Evolutionary conservation across 2,797 vertebrate species (phyloP), one percentile per base, ranked within the genome.

Genomic region (Pipistrellus kuhlii): DNA sequence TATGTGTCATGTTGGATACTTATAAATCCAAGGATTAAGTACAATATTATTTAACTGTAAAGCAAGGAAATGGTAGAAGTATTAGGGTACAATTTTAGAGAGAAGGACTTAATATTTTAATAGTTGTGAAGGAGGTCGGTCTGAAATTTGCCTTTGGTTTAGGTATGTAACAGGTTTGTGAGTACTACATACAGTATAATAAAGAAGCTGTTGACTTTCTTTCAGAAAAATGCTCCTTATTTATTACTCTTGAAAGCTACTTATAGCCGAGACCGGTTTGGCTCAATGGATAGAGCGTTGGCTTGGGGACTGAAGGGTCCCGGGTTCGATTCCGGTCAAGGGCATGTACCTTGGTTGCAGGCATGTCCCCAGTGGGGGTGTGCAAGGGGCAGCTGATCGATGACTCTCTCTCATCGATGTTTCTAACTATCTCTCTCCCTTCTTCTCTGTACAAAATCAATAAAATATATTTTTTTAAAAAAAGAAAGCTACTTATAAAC

Each of bases 101-200:
- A 55, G 17, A 32, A 35, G 53, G 15, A 44, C 25, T 8, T 53
- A 81, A 38, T 0, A 4, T 83, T 85, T 83, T 11, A 30, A 66
- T 69, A 73, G 23, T 30, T 88, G 8, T 80, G 88, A 93, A 82
- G 59, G 32, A 75, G 21, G 25, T 14, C 66, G 59, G 77, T 75
- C 44, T 91, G 51, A 89, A 93, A 82, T 87, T 81, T 90, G 13
- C 21, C n/a, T 93, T 55, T 88, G 5, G 17, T 87, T 91, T 93
- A 44, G 27, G 59, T 55, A 1, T 51, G n/a, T 13, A 80, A 77
- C 11, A 80, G 5, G 64, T 59, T 57, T 80, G 44, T 35, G 62
- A 75, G 75, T 51, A 55, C 9, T n/a, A 75, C 15, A 83, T 10
- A 77, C 5, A 25, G 41, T 48, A 35, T 21, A 30, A 72, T 53